Percentiles rank a stretch among this genome's conserved stretches.
Evolutionary conservation across 53 echinoderm and acorn worm species (phyloP).

Genomic region (Stichopus horrens): DNA sequence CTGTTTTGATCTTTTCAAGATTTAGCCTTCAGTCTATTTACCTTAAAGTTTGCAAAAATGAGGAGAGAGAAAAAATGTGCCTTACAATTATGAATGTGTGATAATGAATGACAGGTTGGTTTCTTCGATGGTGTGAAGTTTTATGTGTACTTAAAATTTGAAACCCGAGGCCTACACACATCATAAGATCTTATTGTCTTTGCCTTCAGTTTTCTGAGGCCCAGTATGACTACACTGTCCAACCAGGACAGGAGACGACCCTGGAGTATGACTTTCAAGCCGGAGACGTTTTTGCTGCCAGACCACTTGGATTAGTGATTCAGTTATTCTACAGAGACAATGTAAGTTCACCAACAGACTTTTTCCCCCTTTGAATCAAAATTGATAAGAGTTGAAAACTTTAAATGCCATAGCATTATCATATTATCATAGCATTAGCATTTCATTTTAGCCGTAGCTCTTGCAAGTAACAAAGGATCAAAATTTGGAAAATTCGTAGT

Average conservation of each 20-base stretch:
- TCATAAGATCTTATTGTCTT: neutral
- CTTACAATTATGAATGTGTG: too few species aligned
- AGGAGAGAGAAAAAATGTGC: too few species aligned
- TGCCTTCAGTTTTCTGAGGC: conserved; percentile 71
- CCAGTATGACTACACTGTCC: conserved; percentile 75
- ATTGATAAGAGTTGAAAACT: neutral
- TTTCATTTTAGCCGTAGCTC: neutral
- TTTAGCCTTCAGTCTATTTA: too few species aligned
- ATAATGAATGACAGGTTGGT: too few species aligned
- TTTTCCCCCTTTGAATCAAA: neutral
- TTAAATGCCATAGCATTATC: neutral
- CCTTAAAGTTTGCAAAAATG: too few species aligned
- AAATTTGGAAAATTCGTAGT: too few species aligned
- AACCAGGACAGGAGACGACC: conserved; percentile 84
- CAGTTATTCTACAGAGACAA: conserved; percentile 92
- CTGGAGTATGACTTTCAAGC: conserved; percentile 89
- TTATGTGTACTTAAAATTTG: too few species aligned
- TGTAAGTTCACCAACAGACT: conserved; percentile 58
- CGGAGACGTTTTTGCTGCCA: conserved; percentile 84
- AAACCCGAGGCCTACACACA: too few species aligned
- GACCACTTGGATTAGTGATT: conserved; percentile 94
- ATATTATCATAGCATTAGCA: neutral
- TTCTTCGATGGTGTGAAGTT: too few species aligned
- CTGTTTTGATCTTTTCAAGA: too few species aligned
- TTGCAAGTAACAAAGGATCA: too few species aligned